phyloP scores from a whole-genome alignment of 2,888 invertebrate genomes.

The Syrphus vitripennis region DNA sequence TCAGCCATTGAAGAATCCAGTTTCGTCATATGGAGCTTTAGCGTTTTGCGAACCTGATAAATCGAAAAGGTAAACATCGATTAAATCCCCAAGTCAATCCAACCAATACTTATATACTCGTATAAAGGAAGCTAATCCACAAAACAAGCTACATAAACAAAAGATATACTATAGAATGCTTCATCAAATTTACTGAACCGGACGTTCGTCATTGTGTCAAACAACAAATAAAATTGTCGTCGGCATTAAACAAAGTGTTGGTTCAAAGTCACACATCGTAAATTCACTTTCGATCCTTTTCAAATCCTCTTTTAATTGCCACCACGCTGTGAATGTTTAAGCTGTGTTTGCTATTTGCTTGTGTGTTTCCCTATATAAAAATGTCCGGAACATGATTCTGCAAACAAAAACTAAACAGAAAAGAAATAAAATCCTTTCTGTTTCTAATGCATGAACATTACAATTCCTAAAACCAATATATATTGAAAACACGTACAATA shows the following conservation, averaged over 20 bases:
- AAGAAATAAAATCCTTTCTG: constrained; percentile 54
- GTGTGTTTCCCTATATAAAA: not conserved
- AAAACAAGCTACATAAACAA: not conserved
- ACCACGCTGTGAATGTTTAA: constrained; percentile 63
- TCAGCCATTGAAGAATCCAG: no score
- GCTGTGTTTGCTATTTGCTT: constrained; percentile 46
- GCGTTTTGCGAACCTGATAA: not conserved
- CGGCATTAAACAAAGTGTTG: constrained; percentile 46
- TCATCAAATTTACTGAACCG: constrained; percentile 24
- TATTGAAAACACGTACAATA: constrained; percentile 41
- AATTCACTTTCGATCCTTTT: constrained; percentile 57
- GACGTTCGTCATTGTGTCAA: constrained; percentile 52
- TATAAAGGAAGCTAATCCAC: not conserved
- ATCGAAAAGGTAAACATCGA: not conserved
- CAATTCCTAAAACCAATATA: constrained; percentile 21
- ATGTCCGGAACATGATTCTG: not conserved
- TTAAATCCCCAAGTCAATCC: not conserved
- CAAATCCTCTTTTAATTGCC: constrained; percentile 54
- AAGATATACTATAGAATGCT: not conserved
- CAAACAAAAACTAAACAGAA: constrained; percentile 17
- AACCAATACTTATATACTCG: not conserved
- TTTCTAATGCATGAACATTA: no score
- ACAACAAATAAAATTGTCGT: constrained; percentile 29
- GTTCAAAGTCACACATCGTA: constrained; percentile 56
- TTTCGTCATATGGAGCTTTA: no score